Conservation (phyloP, 2,113 vertebrate species). For the Mola mola region DNA sequence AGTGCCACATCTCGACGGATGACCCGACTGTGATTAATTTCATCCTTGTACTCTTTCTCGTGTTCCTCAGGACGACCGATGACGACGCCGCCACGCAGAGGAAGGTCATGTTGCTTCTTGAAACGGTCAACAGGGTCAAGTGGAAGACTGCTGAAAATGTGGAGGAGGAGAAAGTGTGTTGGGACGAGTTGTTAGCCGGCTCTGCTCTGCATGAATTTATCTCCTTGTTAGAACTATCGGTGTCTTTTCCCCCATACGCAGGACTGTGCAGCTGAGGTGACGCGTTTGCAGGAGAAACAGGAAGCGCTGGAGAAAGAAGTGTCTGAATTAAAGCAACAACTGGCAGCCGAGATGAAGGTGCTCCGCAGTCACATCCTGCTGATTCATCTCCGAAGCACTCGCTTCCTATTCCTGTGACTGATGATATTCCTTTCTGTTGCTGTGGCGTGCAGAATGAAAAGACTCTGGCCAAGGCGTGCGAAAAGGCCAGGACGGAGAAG, state of each 20-base stretch:
- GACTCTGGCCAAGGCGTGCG: conserved; percentile 84
- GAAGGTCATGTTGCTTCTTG: conserved; percentile 92
- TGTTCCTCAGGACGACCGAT: conserved; percentile 86
- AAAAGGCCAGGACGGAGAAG: conserved; percentile 81
- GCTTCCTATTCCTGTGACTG: conserved; percentile 23
- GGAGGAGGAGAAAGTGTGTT: conserved; percentile 72
- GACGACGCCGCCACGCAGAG: conserved; percentile 88
- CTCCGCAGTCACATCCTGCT: conserved; percentile 9
- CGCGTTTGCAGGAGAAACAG: conserved; percentile 83
- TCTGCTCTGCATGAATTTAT: conserved; percentile 1
- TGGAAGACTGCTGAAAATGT: conserved; percentile 86
- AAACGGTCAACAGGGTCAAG: conserved; percentile 92
- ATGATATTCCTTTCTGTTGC: conserved; percentile 10
- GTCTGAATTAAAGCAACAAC: conserved; percentile 83
- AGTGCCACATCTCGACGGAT: no score
- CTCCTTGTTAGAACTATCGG: conserved; percentile 9
- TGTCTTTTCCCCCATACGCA: conserved; percentile 21
- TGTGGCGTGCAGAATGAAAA: conserved; percentile 84
- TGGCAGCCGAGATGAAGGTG: conserved; percentile 89
- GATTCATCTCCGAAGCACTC: conserved; percentile 8
- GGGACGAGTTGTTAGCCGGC: conserved; percentile 12
- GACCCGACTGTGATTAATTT: no score
- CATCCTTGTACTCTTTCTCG: background rate
- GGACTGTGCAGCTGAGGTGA: conserved; percentile 77
- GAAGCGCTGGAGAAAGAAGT: conserved; percentile 84